phyloP scores from a whole-genome alignment of 92 coral and sea anemone species.

The Zoanthus sansibaricus region DNA sequence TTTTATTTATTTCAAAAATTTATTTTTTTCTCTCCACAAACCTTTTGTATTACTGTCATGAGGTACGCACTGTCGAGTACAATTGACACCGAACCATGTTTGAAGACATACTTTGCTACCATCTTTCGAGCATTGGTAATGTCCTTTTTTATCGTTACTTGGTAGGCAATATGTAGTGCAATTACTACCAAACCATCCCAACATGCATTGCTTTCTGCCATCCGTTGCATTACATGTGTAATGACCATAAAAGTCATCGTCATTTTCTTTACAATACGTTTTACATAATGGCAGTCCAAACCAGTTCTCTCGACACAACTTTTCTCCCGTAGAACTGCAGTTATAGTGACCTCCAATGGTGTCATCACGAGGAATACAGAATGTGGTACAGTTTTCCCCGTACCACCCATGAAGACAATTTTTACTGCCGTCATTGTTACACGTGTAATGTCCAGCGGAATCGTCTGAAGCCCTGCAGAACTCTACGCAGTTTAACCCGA shows the following conservation, averaged over 20 bases:
- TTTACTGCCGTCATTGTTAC: slow-evolving; percentile 36
- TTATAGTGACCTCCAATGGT: slow-evolving; percentile 31
- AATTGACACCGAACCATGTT: slow-evolving; percentile 29
- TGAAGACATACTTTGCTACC: slow-evolving; percentile 18
- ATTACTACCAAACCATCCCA: slow-evolving; percentile 38
- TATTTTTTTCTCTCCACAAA: neutral
- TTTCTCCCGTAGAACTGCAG: slow-evolving; percentile 28
- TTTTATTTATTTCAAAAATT: neutral
- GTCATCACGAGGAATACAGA: slow-evolving; percentile 40
- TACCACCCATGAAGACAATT: slow-evolving; percentile 50
- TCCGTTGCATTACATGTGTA: slow-evolving; percentile 19
- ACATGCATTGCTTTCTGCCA: slow-evolving; percentile 34
- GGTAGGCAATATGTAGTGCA: slow-evolving; percentile 32
- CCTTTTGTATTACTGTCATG: slow-evolving; percentile 27
- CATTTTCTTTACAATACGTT: slow-evolving; percentile 9
- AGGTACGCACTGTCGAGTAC: neutral
- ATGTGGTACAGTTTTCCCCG: slow-evolving; percentile 44
- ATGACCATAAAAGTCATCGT: slow-evolving; percentile 24
- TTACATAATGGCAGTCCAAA: slow-evolving; percentile 24
- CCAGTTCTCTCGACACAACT: slow-evolving; percentile 48
- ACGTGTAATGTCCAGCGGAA: slow-evolving; percentile 42
- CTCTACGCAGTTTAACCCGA: slow-evolving; percentile 62
- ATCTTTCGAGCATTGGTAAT: slow-evolving; percentile 10
- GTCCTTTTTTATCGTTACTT: slow-evolving; percentile 4
- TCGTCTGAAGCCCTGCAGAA: slow-evolving; percentile 66